A percentile compares a stretch with the other conserved stretches of the same genome.
phyloP scores from a whole-genome alignment of 2,888 invertebrate genomes.

The Prostheceraeus crozeri region DNA sequence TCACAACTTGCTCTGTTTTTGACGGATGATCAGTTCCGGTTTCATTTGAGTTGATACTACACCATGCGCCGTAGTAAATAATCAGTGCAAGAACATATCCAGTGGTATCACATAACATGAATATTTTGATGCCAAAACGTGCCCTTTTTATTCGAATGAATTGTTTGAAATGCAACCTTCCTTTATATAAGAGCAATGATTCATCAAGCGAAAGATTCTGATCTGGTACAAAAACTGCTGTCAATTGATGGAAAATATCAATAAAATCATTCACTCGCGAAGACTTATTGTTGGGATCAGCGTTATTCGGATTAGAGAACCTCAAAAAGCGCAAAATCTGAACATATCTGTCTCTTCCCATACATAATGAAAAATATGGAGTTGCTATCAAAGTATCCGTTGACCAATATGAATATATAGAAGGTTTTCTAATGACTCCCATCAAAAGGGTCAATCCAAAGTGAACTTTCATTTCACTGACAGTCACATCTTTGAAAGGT shows the following conservation, averaged over 20 bases:
- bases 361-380: constrained; percentile 8
- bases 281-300: not conserved
- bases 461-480: constrained; percentile 9
- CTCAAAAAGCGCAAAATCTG: constrained; percentile 6
- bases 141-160: not conserved
- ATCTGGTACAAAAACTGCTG: not conserved
- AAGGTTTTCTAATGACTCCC: constrained; percentile 27
- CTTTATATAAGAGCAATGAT: constrained; percentile 3
- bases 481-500: not conserved
- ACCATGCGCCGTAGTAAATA: too few species aligned
- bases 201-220: constrained; percentile 23
- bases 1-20: too few species aligned
- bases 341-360: constrained; percentile 9
- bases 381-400: not conserved
- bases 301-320: constrained; percentile 16
- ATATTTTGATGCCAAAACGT: not conserved
- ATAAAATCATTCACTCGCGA: constrained; percentile 1
- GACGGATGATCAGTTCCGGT: too few species aligned
- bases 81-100: too few species aligned
- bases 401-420: constrained; percentile 24
- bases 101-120: too few species aligned
- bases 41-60: too few species aligned
- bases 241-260: constrained; percentile 2
- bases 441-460: constrained; percentile 8
- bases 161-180: constrained; percentile 4